phyloP scores from a whole-genome alignment of 2,888 invertebrate genomes.

The Hypercompe scribonia region DNA sequence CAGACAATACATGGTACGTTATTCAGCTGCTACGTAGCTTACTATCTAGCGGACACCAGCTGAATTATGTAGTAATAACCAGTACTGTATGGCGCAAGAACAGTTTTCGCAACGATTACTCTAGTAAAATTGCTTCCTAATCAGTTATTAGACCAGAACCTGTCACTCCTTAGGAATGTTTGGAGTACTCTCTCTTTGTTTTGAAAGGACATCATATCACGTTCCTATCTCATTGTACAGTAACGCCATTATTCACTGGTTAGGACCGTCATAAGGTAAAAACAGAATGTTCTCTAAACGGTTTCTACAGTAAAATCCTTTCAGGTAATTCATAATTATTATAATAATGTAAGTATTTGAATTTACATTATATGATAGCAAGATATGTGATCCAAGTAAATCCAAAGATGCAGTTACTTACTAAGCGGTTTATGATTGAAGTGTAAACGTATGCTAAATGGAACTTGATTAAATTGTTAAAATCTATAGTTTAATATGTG shows the following conservation, averaged over 20 bases:
- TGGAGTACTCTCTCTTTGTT: neutral
- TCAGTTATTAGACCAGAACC: neutral
- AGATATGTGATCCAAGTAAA: neutral
- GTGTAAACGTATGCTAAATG: no score
- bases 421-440: no score
- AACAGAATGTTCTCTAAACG: neutral
- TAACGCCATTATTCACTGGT: neutral
- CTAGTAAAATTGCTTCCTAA: no score
- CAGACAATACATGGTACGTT: no score
- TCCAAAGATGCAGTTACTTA: neutral
- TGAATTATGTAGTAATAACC: neutral
- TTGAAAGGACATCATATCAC: neutral
- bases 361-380: neutral
- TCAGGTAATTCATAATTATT: neutral
- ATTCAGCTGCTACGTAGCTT: no score
- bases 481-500: no score
- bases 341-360: no score
- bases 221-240: neutral
- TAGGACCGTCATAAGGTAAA: neutral
- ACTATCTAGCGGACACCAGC: neutral
- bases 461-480: no score
- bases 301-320: neutral
- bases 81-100: neutral
- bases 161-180: neutral
- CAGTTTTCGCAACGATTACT: neutral